Evolutionary conservation across 2,797 vertebrate genomes (phyloP).

Genomic region (Hirundo rustica): DNA sequence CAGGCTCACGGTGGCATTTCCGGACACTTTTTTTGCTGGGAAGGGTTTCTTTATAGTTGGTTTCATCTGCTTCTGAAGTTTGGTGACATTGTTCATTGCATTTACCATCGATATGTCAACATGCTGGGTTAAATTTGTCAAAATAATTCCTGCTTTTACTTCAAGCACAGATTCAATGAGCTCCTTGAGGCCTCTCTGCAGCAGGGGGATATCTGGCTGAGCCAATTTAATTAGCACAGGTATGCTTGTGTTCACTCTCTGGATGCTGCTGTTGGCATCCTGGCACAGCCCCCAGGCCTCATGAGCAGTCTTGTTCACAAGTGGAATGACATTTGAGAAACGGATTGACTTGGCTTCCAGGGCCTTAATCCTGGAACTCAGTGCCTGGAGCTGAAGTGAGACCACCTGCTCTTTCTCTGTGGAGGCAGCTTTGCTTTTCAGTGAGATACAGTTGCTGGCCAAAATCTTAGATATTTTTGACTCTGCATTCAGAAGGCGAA

Average conservation of each 20-base stretch:
- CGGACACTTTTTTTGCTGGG: constrained; percentile 53
- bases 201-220: constrained; percentile 60
- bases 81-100: constrained; percentile 56
- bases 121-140: constrained; percentile 74
- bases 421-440: constrained; percentile 38
- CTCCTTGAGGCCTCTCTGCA: constrained; percentile 73
- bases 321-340: constrained; percentile 69
- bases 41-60: constrained; percentile 62
- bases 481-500: constrained; percentile 71
- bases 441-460: constrained; percentile 59
- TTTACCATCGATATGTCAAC: constrained; percentile 49
- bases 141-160: constrained; percentile 62
- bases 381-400: constrained; percentile 66
- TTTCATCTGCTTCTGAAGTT: constrained; percentile 75
- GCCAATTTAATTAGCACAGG: constrained; percentile 60
- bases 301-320: constrained; percentile 73
- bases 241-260: constrained; percentile 63
- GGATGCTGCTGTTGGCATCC: constrained; percentile 49
- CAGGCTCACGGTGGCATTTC: constrained; percentile 43
- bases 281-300: constrained; percentile 67
- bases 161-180: constrained; percentile 71
- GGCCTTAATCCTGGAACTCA: constrained; percentile 77
- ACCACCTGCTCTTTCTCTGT: constrained; percentile 59
- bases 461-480: constrained; percentile 73
- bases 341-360: constrained; percentile 75